phyloP scores from a whole-genome alignment of 1,140 invertebrate species.

The Micrasema minimum region DNA sequence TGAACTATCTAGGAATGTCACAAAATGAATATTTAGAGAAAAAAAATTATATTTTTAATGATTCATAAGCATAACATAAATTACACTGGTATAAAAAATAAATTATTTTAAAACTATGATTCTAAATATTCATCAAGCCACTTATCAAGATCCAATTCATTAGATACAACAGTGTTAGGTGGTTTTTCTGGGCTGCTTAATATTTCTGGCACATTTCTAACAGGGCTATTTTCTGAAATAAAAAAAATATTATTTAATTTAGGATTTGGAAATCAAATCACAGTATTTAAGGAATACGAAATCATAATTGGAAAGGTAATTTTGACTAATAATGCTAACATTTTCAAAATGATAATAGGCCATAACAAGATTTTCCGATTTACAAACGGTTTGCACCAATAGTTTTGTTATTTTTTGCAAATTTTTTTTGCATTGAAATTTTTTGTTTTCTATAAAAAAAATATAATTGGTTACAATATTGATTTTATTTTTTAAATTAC shows the following conservation, averaged over 20 bases:
- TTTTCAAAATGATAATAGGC: no score
- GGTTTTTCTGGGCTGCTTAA: not conserved
- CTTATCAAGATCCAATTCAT: conserved; percentile 59
- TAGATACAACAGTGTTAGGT: not conserved
- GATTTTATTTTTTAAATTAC: no score
- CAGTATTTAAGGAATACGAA: not conserved
- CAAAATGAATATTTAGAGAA: not conserved
- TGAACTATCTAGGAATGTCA: not conserved
- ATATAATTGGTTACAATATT: no score
- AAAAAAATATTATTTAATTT: not conserved
- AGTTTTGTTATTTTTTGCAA: no score
- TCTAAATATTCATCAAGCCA: conserved; percentile 66
- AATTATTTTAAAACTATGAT: not conserved
- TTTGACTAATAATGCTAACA: no score
- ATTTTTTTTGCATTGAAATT: no score
- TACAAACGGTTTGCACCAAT: no score
- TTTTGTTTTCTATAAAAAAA: no score
- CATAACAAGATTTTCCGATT: no score
- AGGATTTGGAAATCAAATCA: not conserved
- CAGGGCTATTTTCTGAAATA: conserved; percentile 1
- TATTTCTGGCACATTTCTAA: not conserved
- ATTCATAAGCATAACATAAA: not conserved
- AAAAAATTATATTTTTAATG: not conserved
- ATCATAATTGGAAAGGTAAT: not conserved
- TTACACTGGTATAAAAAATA: not conserved